phyloP scores from a whole-genome alignment of 2,888 invertebrate genomes.

The Sinhomidia bicolor region DNA sequence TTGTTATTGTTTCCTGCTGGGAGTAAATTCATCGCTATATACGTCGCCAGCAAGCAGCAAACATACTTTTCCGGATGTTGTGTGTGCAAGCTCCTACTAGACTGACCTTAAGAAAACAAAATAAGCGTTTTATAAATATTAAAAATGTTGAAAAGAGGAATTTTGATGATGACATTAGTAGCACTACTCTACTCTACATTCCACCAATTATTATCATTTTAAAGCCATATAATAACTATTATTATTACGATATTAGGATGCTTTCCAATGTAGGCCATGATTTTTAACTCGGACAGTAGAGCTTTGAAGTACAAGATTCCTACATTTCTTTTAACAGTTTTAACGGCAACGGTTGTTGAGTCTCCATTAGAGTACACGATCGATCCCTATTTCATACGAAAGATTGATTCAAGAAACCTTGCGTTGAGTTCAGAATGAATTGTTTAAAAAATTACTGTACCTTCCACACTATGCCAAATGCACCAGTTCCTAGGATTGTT shows the following conservation, averaged over 20 bases:
- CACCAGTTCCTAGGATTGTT: constrained; percentile 72
- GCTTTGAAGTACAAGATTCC: constrained; percentile 76
- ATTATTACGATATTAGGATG: constrained; percentile 75
- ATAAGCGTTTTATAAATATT: neutral
- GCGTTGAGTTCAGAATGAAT: neutral
- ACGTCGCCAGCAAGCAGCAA: neutral
- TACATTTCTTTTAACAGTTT: constrained; percentile 73
- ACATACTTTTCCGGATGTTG: constrained; percentile 75
- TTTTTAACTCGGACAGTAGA: constrained; percentile 75
- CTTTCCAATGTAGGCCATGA: constrained; percentile 75
- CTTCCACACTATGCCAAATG: constrained; percentile 75
- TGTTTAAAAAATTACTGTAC: constrained; percentile 10
- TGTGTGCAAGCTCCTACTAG: constrained; percentile 78
- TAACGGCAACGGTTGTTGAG: constrained; percentile 72
- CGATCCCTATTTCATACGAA: constrained; percentile 40
- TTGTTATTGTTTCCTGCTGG: constrained; percentile 62
- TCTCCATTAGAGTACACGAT: constrained; percentile 60
- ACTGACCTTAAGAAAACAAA: constrained; percentile 60
- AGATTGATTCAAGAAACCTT: neutral
- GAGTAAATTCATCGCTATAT: neutral
- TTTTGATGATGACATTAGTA: constrained; percentile 21
- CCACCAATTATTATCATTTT: neutral
- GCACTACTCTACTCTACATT: too few species aligned
- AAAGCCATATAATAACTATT: too few species aligned
- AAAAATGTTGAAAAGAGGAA: neutral